Evolutionary conservation across 2,888 invertebrate species (phyloP).

Genomic region (Tridacna gigas): DNA sequence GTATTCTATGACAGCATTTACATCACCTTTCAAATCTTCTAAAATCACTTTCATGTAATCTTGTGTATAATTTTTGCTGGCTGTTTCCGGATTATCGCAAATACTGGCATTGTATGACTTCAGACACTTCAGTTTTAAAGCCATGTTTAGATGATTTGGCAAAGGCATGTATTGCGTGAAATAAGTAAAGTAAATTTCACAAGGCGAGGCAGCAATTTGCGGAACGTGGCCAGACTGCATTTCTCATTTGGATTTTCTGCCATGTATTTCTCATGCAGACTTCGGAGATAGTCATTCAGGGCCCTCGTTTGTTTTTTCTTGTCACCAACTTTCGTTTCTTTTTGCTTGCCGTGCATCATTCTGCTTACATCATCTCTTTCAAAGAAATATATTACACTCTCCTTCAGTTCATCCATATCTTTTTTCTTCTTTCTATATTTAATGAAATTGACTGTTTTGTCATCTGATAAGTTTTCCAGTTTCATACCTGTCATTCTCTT

Average conservation of each 20-base stretch:
- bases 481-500: constrained; percentile 9
- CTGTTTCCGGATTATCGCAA: too few relatives aligned
- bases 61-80: too few relatives aligned
- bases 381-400: constrained; percentile 5
- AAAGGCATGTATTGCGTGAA: constrained; percentile 50
- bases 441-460: not conserved
- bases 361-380: not conserved
- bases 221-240: not conserved
- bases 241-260: not conserved
- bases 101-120: too few relatives aligned
- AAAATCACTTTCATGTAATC: too few relatives aligned
- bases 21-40: too few relatives aligned
- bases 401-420: constrained; percentile 16
- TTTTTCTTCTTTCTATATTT: constrained; percentile 17
- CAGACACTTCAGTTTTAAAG: not conserved
- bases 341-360: not conserved
- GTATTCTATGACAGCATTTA: too few relatives aligned
- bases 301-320: too few relatives aligned
- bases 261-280: not conserved
- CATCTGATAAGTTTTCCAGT: not conserved
- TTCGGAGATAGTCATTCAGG: not conserved
- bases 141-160: constrained; percentile 30
- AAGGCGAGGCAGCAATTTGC: not conserved
- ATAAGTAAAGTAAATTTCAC: constrained; percentile 40
- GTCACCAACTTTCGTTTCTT: not conserved